Evolutionary conservation across 2,797 vertebrate genomes (phyloP).

Genomic region (Eulemur albifrons): DNA sequence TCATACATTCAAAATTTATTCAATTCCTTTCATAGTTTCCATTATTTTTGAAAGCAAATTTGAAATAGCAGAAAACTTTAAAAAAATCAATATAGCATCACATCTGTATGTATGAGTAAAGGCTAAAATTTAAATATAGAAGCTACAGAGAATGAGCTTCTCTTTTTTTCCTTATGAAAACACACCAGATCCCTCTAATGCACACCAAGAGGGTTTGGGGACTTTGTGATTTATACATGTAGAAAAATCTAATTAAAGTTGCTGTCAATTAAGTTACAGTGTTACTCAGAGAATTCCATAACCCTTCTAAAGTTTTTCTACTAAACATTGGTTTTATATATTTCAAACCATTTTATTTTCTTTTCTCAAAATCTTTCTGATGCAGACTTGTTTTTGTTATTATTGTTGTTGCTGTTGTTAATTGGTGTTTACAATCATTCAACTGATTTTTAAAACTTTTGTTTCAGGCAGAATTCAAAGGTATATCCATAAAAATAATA

Average conservation of each 20-base stretch:
- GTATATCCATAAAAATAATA: not conserved
- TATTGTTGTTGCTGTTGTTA: not conserved
- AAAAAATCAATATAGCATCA: too few relatives aligned
- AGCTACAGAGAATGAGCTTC: not conserved
- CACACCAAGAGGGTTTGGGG: not conserved
- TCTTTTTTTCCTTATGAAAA: not conserved
- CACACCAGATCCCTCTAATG: not conserved
- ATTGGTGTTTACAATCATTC: not conserved
- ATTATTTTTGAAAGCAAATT: not conserved
- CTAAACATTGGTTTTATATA: not conserved
- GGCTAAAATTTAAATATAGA: not conserved
- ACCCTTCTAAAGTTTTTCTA: not conserved
- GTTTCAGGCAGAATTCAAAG: not conserved
- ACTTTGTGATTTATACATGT: not conserved
- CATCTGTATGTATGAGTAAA: not conserved
- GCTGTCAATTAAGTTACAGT: not conserved
- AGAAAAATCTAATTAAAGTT: not conserved
- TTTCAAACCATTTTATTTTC: not conserved
- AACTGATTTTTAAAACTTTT: not conserved
- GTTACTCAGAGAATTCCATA: not conserved
- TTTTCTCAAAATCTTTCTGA: not conserved
- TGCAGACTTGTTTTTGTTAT: not conserved
- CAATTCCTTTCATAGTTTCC: not conserved
- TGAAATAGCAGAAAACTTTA: too few relatives aligned
- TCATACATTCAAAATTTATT: not conserved